Conservation (phyloP, 2,797 vertebrate species). For the Stomatorhinus walkeri region DNA sequence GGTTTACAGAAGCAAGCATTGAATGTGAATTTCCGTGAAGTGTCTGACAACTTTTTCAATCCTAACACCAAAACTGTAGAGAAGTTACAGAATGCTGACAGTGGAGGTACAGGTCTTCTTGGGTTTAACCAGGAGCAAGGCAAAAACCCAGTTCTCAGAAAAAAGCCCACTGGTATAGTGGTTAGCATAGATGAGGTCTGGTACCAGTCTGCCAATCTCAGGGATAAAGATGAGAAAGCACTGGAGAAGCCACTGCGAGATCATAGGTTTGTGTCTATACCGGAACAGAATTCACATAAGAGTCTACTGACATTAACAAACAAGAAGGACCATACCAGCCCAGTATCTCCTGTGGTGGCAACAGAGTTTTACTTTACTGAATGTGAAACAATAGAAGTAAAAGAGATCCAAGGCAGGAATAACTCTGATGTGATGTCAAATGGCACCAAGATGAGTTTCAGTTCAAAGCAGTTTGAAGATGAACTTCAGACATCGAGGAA, state of each 20-base stretch:
- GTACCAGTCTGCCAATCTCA: not conserved
- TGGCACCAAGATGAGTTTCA: conserved; percentile 29
- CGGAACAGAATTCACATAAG: not conserved
- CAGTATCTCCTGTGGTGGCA: conserved; percentile 3
- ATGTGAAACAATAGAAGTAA: conserved; percentile 26
- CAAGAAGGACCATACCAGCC: not conserved
- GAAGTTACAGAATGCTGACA: not conserved
- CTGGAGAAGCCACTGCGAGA: not conserved
- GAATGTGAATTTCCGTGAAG: not conserved
- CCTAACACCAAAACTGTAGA: no score
- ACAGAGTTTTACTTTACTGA: conserved; percentile 31
- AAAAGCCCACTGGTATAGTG: not conserved
- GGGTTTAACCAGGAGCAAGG: not conserved
- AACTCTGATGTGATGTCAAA: conserved; percentile 34
- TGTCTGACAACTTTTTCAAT: not conserved
- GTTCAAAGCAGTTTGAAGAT: conserved; percentile 38
- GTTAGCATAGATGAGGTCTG: not conserved
- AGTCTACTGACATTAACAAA: not conserved
- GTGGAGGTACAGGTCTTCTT: not conserved
- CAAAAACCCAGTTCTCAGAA: not conserved
- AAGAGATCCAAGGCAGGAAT: conserved; percentile 21
- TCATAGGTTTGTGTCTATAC: not conserved
- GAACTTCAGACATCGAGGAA: conserved; percentile 33
- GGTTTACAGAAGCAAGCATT: not conserved
- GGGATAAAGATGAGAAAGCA: not conserved